Conservation (phyloP, 2,797 vertebrate species). For the Graptemys geographica region DNA sequence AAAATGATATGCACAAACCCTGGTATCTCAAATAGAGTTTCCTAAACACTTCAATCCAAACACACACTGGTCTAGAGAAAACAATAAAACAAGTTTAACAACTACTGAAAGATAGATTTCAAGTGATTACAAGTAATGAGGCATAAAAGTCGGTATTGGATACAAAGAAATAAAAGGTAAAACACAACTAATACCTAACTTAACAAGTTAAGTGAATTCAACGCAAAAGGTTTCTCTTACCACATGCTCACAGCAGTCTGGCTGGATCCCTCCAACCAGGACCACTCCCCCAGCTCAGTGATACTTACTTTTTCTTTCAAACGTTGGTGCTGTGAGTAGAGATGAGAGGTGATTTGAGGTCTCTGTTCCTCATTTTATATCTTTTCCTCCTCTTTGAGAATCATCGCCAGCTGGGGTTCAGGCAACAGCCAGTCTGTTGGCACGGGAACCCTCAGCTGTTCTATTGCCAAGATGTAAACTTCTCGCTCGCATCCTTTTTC, state of each 20-base stretch:
- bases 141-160: not conserved
- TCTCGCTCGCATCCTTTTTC: not conserved
- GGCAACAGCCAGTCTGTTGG: not conserved
- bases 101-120: not conserved
- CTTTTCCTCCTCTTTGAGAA: not conserved
- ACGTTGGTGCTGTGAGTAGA: not conserved
- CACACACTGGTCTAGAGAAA: too few species aligned
- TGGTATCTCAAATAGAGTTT: too few species aligned
- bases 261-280: not conserved
- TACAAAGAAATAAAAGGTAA: not conserved
- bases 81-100: too few species aligned
- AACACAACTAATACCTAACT: not conserved
- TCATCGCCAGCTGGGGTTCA: not conserved
- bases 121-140: not conserved
- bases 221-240: not conserved
- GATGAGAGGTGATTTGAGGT: not conserved
- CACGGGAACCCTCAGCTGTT: not conserved
- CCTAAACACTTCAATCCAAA: too few species aligned
- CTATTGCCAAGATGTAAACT: not conserved
- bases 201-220: not conserved
- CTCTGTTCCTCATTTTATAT: not conserved
- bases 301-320: not conserved
- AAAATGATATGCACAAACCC: too few species aligned
- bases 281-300: not conserved
- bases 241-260: not conserved